Evolutionary conservation across 1,140 invertebrate species (phyloP), one percentile per base, ranked within the genome.

Genomic region (Bombus balteatus): DNA sequence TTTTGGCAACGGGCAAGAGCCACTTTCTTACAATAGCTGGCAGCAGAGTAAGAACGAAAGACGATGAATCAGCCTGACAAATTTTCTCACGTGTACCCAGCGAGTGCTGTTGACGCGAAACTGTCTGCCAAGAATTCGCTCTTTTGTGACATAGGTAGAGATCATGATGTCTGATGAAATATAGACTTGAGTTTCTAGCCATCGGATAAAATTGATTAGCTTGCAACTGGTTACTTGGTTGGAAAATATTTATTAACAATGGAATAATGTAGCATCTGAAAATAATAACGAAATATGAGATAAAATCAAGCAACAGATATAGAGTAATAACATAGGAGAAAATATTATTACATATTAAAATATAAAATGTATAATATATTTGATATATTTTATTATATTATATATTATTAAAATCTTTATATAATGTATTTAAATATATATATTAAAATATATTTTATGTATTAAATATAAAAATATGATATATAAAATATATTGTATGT

Each of bases 61-160:
- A 71, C 68, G 68, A 71, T 71, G 68, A 71, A 71, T 71, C 68
- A 71, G 68, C 37, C 39, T 71, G 68, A 71, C 68, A 71, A 71
- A 71, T 71, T 71, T 71, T 71, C 68, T 71, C 68, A 39, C 68
- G 68, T 71, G 68, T 37, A 39, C 37, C 9, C 25, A 12, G 22
- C 34, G 68, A 70, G 68, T 70, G 68, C 34, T 25, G 68, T 70
- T 70, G 68, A 70, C 68, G 68, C 68, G 10, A 25, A 13, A 70
- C 37, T 71, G 68, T 39, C 68, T 39, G 68, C 68, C 68, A 71
- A 71, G 68, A 71, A 71, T 37, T 71, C 34, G 37, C 3, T 32
- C 37, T 71, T 71, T 28, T 9, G 37, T 39, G 12, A 71, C 37
- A 28, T 39, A 25, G 34, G 37, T 39, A 39, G 37, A 39, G 68